phyloP scores from a whole-genome alignment of 1,140 invertebrate genomes.

The Bilobella aurantiaca region DNA sequence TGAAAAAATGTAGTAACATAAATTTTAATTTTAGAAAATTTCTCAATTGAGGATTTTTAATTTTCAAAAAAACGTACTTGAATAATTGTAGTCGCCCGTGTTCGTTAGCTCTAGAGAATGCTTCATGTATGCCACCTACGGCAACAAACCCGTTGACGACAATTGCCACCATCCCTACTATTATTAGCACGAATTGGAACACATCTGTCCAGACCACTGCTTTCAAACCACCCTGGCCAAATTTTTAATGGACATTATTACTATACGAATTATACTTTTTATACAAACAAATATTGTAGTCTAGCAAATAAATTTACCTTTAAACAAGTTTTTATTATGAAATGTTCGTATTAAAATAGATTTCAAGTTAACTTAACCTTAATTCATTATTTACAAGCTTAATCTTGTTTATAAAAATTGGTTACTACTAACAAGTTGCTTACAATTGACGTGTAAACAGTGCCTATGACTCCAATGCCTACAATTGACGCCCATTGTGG shows the following conservation, averaged over 20 bases:
- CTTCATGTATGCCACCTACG: slow-evolving; percentile 20
- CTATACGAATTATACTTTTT: no score
- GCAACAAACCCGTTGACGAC: slow-evolving; percentile 26
- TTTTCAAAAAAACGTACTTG: background rate
- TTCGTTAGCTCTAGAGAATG: slow-evolving; percentile 24
- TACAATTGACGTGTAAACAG: slow-evolving; percentile 30
- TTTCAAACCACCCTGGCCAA: slow-evolving; percentile 45
- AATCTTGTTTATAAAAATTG: no score
- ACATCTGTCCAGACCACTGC: slow-evolving; percentile 37
- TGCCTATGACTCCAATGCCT: slow-evolving; percentile 27
- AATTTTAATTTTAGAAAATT: background rate
- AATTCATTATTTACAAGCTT: no score
- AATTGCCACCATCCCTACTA: slow-evolving; percentile 31
- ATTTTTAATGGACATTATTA: no score
- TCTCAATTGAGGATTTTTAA: background rate
- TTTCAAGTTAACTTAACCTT: no score
- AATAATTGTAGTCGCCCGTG: slow-evolving; percentile 23
- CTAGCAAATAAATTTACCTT: no score
- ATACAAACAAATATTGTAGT: no score
- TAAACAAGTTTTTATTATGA: no score
- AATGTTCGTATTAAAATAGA: no score
- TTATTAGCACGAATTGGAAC: slow-evolving; percentile 30
- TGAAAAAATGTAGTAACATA: background rate
- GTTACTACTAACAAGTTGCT: no score
- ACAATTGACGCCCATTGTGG: slow-evolving; percentile 27